Evolutionary conservation across 2,797 vertebrate genomes (phyloP), one percentile per base, ranked within the genome.

Genomic region (Danio tinwini): DNA sequence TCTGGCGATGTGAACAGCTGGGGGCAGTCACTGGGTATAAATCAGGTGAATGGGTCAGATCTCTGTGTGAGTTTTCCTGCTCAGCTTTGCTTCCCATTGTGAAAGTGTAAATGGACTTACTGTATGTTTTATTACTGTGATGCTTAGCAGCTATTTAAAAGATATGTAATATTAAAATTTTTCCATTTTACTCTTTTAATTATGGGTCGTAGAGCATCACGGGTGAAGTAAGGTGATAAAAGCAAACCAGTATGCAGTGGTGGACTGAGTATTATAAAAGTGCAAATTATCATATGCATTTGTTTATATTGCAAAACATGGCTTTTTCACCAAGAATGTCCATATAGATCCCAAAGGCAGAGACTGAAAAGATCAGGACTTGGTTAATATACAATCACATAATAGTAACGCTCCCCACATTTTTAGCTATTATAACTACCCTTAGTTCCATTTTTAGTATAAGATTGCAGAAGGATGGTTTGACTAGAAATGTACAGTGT

Each of bases 11-110:
- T 89, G 82, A 92, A 91, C 93, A 94, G 93, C 92, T 91, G 92
- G 93, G 88, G 90, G 92, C 89, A 93, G 91, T 93, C 92, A 92
- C 85, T 89, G 85, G 88, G 87, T 90, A 93, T 93, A 93, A 93
- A 93, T 93, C 93, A 92, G 82, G 82, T 87, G 84, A 88, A 83
- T 61, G 84, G 81, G 85, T 88, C 87, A 89, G 89, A 85, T 88
- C 84, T 86, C 85, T 86, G 87, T 89, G 84, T 84, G 80, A 85
- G 81, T 42, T 45, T 84, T 86, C 88, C 87, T 80, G 75, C 88
- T 90, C 83, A 88, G 59, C 85, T 83, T 85, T 81, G 80, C 84
- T 89, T 85, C 84, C 86, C 67, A 49, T 83, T 84, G 77, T 80
- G 52, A 76, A 76, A 70, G 29, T 69, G 37, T 80, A 52, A 56